A percentile compares a stretch with the other conserved stretches of the same genome.
Conservation (phyloP, 1,140 invertebrate genomes). For the Drosophila ambigua region DNA sequence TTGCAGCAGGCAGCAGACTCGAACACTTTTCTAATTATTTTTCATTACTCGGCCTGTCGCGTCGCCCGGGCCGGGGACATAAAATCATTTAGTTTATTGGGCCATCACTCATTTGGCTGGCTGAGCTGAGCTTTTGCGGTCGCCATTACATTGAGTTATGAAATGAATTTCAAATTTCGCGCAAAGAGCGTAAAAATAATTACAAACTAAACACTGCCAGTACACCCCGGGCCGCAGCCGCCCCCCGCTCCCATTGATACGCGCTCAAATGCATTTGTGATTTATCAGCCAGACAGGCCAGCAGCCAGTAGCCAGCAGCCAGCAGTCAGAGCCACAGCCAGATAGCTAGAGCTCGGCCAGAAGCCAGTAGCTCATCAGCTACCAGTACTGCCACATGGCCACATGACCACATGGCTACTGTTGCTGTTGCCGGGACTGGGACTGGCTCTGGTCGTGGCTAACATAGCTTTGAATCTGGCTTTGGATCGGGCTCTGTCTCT, state of each 20-base stretch:
- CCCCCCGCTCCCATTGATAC: conserved; percentile 58
- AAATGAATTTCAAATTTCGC: conserved; percentile 82
- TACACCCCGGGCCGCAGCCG: background rate
- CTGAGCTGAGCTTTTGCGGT: conserved; percentile 69
- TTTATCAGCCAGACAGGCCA: conserved; percentile 64
- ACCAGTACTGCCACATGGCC: conserved; percentile 35
- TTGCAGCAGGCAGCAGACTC: conserved; percentile 1
- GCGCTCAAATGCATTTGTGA: conserved; percentile 76
- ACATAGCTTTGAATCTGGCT: conserved; percentile 38
- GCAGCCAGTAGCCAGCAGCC: conserved; percentile 13
- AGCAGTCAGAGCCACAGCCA: too few relatives aligned
- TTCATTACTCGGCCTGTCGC: conserved; percentile 78
- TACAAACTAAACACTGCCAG: conserved; percentile 65
- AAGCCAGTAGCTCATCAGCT: conserved; percentile 70
- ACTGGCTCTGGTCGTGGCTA: conserved; percentile 28
- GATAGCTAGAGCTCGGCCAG: too few relatives aligned
- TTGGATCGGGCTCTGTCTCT: conserved; percentile 36
- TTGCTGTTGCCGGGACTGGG: conserved; percentile 19
- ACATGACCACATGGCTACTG: conserved; percentile 12
- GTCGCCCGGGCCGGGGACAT: conserved; percentile 59
- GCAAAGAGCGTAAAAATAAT: conserved; percentile 77
- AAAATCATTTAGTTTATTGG: conserved; percentile 81
- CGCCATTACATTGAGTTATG: conserved; percentile 81
- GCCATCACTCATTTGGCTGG: conserved; percentile 72
- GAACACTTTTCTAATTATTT: conserved; percentile 78